phyloP scores from a whole-genome alignment of 2,797 vertebrate genomes.

The Esox lucius region DNA sequence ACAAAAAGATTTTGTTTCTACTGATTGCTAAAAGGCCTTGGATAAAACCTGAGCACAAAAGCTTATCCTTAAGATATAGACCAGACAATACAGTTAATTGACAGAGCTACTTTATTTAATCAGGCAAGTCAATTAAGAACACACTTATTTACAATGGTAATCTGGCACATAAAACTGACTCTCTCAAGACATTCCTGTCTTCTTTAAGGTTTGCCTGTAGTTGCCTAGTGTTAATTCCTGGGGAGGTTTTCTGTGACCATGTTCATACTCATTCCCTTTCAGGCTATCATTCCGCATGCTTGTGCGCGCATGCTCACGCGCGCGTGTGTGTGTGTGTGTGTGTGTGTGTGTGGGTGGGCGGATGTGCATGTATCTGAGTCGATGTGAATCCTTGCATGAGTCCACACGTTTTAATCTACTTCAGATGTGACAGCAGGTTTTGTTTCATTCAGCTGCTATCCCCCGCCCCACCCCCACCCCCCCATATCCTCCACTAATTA shows the following conservation, averaged over 20 bases:
- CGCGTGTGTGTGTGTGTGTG: background rate
- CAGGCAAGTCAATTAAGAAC: background rate
- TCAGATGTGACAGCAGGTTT: background rate
- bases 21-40: conserved; percentile 38
- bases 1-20: conserved; percentile 46
- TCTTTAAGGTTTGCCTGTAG: background rate
- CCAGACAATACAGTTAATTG: background rate
- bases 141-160: background rate
- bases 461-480: background rate
- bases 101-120: background rate
- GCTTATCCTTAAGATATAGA: background rate
- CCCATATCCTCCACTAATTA: background rate
- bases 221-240: background rate
- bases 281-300: too few relatives aligned
- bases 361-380: too few relatives aligned
- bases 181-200: background rate
- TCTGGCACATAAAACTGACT: background rate
- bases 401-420: background rate
- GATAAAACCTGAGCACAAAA: background rate
- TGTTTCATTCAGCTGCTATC: background rate
- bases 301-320: too few relatives aligned
- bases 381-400: too few relatives aligned
- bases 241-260: background rate
- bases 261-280: background rate
- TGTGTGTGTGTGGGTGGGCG: background rate